Percentiles rank a stretch among this genome's conserved stretches.
These are phyloP conservation scores for Drosophila paranaensis DNA, from an alignment of 2,888 invertebrate species.

Conservation along the genomic window DNA sequence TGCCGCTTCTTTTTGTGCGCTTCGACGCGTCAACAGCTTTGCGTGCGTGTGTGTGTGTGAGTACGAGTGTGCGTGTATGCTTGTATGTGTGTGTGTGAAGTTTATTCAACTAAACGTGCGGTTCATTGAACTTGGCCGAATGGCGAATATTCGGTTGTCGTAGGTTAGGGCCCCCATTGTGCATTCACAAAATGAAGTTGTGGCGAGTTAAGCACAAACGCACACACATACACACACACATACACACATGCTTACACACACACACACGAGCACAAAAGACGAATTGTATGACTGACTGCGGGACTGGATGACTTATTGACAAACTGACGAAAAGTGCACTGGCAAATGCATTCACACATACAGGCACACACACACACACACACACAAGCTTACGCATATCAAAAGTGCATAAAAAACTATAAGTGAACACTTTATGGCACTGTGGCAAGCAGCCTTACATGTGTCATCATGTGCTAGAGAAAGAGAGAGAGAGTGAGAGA, in stretches of 20 bases:
- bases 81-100: slow-evolving; percentile 57
- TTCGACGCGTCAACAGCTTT: slow-evolving; percentile 69
- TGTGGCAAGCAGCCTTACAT: slow-evolving; percentile 66
- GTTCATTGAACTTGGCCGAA: slow-evolving; percentile 82
- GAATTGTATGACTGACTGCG: slow-evolving; percentile 29
- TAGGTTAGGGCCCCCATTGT: slow-evolving; percentile 79
- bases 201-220: slow-evolving; percentile 70
- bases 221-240: slow-evolving; percentile 11
- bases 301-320: slow-evolving; percentile 43
- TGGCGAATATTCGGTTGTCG: slow-evolving; percentile 82
- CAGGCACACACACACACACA: slow-evolving; percentile 8
- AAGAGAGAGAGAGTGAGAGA: not conserved
- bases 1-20: slow-evolving; percentile 63
- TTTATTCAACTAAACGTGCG: slow-evolving; percentile 81
- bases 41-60: slow-evolving; percentile 25
- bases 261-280: slow-evolving; percentile 38
- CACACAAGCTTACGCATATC: slow-evolving; percentile 44
- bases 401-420: slow-evolving; percentile 77
- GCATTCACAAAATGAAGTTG: slow-evolving; percentile 78
- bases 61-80: slow-evolving; percentile 2
- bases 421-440: slow-evolving; percentile 70
- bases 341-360: slow-evolving; percentile 64
- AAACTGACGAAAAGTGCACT: slow-evolving; percentile 69
- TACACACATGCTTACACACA: slow-evolving; percentile 6
- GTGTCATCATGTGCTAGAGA: slow-evolving; percentile 37